Percentiles rank a stretch among this genome's conserved stretches.
Evolutionary conservation across 2,113 vertebrate species (phyloP).

Genomic region (Apaloderma vittatum): DNA sequence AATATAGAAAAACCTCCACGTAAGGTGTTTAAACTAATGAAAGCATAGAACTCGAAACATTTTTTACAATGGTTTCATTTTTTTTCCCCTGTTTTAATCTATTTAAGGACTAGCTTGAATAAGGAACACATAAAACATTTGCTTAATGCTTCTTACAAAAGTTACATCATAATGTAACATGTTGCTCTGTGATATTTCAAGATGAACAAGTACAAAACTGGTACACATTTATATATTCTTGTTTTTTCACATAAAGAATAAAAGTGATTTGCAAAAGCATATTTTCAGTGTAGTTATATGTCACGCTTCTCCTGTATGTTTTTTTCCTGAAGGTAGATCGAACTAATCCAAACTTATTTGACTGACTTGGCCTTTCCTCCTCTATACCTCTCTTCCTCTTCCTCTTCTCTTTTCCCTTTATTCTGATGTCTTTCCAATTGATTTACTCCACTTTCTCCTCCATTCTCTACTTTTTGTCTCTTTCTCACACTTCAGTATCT

Average conservation of each 20-base stretch:
- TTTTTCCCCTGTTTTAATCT: constrained; percentile 51
- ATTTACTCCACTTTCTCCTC: neutral
- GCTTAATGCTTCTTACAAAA: constrained; percentile 40
- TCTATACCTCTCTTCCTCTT: neutral
- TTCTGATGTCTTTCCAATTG: neutral
- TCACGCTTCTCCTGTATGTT: neutral
- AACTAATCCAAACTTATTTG: neutral
- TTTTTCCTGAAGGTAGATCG: constrained; percentile 12
- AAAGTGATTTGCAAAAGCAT: neutral
- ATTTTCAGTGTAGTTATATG: constrained; percentile 31
- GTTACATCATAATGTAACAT: neutral
- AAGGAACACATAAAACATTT: constrained; percentile 43
- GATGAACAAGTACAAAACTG: constrained; percentile 12
- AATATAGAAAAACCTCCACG: constrained; percentile 56
- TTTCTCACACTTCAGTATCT: neutral
- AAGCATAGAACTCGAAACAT: constrained; percentile 1
- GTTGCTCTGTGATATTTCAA: constrained; percentile 28
- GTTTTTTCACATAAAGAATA: neutral
- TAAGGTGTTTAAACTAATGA: constrained; percentile 60
- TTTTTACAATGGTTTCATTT: constrained; percentile 22
- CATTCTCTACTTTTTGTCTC: neutral
- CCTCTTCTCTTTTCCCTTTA: neutral
- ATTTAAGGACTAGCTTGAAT: constrained; percentile 3
- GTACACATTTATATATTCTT: neutral
- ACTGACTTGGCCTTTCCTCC: neutral